Conservation (phyloP, 2,113 vertebrate species). For the Cyrtonyx montezumae region DNA sequence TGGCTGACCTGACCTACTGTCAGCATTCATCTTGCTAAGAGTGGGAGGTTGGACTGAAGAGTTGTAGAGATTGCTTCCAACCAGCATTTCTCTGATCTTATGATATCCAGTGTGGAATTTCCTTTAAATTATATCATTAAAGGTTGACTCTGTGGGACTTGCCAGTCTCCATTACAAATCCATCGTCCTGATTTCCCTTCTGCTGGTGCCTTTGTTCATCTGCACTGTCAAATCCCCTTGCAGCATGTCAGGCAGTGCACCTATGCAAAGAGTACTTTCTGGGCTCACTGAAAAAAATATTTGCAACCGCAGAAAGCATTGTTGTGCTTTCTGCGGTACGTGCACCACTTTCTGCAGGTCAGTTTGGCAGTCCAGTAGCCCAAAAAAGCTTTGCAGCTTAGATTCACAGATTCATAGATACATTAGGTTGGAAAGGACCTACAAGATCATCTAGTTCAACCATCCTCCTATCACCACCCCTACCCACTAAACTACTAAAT, state of each 20-base stretch:
- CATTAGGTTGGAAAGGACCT: too few relatives aligned
- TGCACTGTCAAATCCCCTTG: background rate
- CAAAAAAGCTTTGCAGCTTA: background rate
- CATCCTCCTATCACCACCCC: too few relatives aligned
- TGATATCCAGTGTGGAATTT: constrained; percentile 63
- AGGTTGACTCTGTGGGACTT: constrained; percentile 15
- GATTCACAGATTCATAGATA: too few relatives aligned
- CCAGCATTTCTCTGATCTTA: constrained; percentile 55
- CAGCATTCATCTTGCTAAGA: constrained; percentile 16
- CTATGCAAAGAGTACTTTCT: background rate
- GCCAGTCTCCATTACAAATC: constrained; percentile 46
- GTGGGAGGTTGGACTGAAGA: constrained; percentile 29
- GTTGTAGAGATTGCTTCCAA: background rate
- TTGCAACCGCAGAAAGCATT: background rate
- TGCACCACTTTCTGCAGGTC: background rate
- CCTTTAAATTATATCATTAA: constrained; percentile 60
- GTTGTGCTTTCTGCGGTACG: background rate
- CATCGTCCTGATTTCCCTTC: constrained; percentile 55
- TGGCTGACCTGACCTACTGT: constrained; percentile 37
- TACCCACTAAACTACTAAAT: too few relatives aligned
- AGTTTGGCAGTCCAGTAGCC: background rate
- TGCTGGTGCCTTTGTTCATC: constrained; percentile 13
- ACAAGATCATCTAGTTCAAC: too few relatives aligned
- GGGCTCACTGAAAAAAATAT: background rate
- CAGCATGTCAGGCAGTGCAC: background rate